A percentile compares a stretch with the other conserved stretches of the same genome.
These are phyloP conservation scores for Eugnorisma glareosa DNA, from an alignment of 2,888 invertebrate genomes.

Conservation along the genomic window DNA sequence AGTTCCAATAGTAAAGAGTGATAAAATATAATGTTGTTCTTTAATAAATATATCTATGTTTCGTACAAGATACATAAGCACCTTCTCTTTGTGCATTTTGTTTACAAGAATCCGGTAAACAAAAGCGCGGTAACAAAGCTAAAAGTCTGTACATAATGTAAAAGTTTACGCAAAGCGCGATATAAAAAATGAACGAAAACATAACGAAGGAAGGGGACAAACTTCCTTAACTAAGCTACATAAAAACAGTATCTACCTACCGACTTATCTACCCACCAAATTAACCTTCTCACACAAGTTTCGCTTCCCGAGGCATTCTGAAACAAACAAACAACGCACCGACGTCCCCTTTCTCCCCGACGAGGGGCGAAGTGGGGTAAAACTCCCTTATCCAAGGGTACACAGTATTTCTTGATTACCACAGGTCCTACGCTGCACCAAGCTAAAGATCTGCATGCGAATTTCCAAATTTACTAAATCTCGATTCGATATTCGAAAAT, in stretches of 20 bases:
- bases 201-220: conserved; percentile 55
- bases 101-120: conserved; percentile 39
- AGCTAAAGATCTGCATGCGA: conserved; percentile 85
- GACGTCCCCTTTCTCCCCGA: conserved; percentile 64
- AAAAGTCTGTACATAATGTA: conserved; percentile 49
- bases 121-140: conserved; percentile 25
- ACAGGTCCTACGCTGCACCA: conserved; percentile 77
- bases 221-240: conserved; percentile 62
- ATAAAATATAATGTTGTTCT: too few relatives aligned
- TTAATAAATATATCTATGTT: neutral
- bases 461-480: conserved; percentile 85
- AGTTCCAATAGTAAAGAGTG: neutral
- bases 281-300: conserved; percentile 75
- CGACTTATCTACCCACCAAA: conserved; percentile 75
- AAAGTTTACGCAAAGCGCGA: conserved; percentile 47
- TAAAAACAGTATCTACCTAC: conserved; percentile 71
- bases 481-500: conserved; percentile 80
- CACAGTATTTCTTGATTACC: conserved; percentile 75
- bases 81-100: neutral
- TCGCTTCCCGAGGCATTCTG: conserved; percentile 72
- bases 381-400: conserved; percentile 69
- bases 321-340: conserved; percentile 74
- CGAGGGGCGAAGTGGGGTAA: conserved; percentile 64
- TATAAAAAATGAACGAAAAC: conserved; percentile 62
- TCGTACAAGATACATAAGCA: neutral